Conservation (phyloP, 2,888 invertebrate genomes). For the Leucophenga montana region DNA sequence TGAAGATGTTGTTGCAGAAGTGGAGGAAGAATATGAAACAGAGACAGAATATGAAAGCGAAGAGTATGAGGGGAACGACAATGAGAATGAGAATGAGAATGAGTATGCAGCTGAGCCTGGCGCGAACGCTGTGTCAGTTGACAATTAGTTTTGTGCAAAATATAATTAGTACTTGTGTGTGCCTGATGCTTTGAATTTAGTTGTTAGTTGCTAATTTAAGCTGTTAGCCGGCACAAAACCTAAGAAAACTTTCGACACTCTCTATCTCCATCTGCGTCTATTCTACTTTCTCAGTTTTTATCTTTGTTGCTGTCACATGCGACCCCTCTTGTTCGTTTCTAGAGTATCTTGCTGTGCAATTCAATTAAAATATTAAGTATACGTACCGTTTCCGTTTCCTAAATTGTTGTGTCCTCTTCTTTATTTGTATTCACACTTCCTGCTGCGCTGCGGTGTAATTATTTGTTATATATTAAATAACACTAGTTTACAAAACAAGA, state of each 20-base stretch:
- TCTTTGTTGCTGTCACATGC: not conserved
- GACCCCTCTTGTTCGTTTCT: not conserved
- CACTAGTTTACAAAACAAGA: conserved; percentile 32
- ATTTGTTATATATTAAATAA: conserved; percentile 27
- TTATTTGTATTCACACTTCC: conserved; percentile 70
- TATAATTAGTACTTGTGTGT: not conserved
- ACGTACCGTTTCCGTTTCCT: conserved; percentile 41
- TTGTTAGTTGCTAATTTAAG: no score
- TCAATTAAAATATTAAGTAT: conserved; percentile 6
- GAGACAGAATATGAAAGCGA: conserved; percentile 26
- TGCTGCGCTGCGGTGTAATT: conserved; percentile 58
- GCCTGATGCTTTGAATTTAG: not conserved
- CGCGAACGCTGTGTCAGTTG: not conserved
- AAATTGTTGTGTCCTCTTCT: conserved; percentile 60
- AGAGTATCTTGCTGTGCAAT: not conserved
- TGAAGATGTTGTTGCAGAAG: conserved; percentile 22
- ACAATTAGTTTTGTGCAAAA: not conserved
- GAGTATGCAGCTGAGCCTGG: conserved; percentile 39
- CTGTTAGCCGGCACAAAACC: no score
- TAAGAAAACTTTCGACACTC: no score
- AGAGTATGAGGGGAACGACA: conserved; percentile 22
- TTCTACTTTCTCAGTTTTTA: not conserved
- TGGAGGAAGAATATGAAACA: conserved; percentile 21
- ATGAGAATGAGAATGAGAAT: conserved; percentile 35
- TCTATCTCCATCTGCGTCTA: not conserved